These are phyloP conservation scores for Delichon dasypus DNA, from an alignment of 2,797 vertebrate species.

Conservation along the genomic window DNA sequence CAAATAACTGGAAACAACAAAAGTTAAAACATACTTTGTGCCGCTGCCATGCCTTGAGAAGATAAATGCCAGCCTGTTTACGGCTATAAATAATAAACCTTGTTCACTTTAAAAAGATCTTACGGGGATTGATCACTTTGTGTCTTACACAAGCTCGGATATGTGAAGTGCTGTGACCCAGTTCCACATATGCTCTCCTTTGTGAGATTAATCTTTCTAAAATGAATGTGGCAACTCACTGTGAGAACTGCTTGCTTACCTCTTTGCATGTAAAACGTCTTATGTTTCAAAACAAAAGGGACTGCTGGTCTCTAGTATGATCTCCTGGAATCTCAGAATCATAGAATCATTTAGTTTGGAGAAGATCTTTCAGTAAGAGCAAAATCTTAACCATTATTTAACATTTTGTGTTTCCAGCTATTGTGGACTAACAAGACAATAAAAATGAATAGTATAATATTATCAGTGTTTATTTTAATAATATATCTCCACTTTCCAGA, in stretches of 20 bases:
- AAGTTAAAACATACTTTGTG: neutral
- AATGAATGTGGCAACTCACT: conserved; percentile 16
- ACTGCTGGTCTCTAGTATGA: neutral
- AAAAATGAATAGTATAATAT: neutral
- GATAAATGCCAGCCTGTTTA: conserved; percentile 9
- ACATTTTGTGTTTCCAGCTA: neutral
- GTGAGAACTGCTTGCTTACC: neutral
- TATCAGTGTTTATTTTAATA: neutral
- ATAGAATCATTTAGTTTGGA: neutral
- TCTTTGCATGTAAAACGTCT: neutral
- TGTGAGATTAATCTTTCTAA: conserved; percentile 3
- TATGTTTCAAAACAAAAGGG: neutral
- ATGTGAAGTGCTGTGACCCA: conserved; percentile 6
- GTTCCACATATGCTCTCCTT: conserved; percentile 8
- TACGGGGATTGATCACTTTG: neutral
- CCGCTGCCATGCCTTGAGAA: neutral
- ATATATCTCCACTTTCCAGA: neutral
- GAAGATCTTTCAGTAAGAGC: neutral
- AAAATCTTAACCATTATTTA: neutral
- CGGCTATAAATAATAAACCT: conserved; percentile 21
- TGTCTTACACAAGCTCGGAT: neutral
- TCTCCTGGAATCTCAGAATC: neutral
- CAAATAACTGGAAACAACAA: neutral
- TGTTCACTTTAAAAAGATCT: conserved; percentile 12
- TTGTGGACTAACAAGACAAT: neutral